A percentile compares a stretch with the other conserved stretches of the same genome.
phyloP scores from a whole-genome alignment of 2,888 invertebrate genomes.

The Disparrhopalites patrizii region DNA sequence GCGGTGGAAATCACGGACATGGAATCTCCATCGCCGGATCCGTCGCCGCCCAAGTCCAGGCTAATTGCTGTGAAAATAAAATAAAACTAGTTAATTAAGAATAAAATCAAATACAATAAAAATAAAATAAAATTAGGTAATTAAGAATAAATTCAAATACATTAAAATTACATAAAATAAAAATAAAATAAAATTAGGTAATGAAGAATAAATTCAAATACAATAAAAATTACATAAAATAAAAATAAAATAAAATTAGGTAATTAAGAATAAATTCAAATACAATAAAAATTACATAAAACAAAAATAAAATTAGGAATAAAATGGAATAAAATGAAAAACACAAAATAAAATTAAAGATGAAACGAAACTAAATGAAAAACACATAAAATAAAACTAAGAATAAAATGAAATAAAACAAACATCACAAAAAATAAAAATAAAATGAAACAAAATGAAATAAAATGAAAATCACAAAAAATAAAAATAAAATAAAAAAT shows the following conservation, averaged over 20 bases:
- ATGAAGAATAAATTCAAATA: background rate
- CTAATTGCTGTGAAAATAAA: constrained; percentile 41
- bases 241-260: background rate
- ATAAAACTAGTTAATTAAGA: background rate
- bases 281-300: too few species aligned
- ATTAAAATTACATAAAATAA: background rate
- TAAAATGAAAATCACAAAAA: too few species aligned
- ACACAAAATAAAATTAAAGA: too few species aligned
- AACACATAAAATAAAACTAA: too few species aligned
- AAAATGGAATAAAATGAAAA: too few species aligned
- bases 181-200: background rate
- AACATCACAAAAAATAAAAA: too few species aligned
- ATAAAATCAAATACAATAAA: background rate
- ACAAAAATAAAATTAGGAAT: too few species aligned
- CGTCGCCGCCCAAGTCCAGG: constrained; percentile 47
- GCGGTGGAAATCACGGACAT: constrained; percentile 56
- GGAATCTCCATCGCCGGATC: constrained; percentile 48
- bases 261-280: background rate
- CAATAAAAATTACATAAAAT: background rate
- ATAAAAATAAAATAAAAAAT: too few species aligned
- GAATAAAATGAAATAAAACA: too few species aligned
- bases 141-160: background rate
- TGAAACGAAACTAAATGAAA: too few species aligned
- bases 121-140: background rate
- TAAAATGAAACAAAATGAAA: too few species aligned